A percentile compares a stretch with the other conserved stretches of the same genome.
Evolutionary conservation across 2,113 vertebrate species (phyloP).

Genomic region (Monarcha castaneiventris): DNA sequence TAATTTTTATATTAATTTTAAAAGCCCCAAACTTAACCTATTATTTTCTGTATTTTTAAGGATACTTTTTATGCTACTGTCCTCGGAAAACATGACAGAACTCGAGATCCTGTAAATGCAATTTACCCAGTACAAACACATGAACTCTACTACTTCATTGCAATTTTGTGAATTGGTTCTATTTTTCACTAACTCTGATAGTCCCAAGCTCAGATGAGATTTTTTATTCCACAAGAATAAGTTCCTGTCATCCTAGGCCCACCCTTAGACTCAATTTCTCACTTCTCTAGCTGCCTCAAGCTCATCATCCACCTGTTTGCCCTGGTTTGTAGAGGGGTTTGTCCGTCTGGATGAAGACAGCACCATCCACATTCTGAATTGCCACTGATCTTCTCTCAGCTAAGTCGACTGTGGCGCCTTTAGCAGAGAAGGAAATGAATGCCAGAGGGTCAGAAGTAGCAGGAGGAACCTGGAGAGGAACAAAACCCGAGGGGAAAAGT

Average conservation of each 20-base stretch:
- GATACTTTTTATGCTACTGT: background rate
- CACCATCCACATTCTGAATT: slow-evolving; percentile 17
- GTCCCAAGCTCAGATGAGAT: background rate
- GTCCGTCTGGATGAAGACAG: slow-evolving; percentile 52
- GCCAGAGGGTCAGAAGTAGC: slow-evolving; percentile 31
- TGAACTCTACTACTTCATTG: background rate
- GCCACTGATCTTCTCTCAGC: slow-evolving; percentile 58
- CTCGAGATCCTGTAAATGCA: background rate
- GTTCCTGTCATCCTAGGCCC: background rate
- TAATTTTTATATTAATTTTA: background rate
- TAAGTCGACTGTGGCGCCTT: background rate
- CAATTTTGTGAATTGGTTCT: background rate
- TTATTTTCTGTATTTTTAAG: background rate
- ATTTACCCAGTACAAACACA: background rate
- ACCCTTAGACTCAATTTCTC: background rate
- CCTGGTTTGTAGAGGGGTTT: slow-evolving; percentile 64
- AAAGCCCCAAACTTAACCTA: background rate
- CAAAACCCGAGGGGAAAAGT: background rate
- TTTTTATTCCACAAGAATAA: background rate
- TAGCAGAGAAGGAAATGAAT: slow-evolving; percentile 63
- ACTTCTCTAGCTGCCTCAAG: background rate
- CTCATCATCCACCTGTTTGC: slow-evolving; percentile 47
- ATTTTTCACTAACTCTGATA: background rate
- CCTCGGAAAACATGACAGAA: background rate
- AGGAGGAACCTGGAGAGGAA: slow-evolving; percentile 47